phyloP scores from a whole-genome alignment of 1,140 invertebrate genomes.

The Aricia agestis region DNA sequence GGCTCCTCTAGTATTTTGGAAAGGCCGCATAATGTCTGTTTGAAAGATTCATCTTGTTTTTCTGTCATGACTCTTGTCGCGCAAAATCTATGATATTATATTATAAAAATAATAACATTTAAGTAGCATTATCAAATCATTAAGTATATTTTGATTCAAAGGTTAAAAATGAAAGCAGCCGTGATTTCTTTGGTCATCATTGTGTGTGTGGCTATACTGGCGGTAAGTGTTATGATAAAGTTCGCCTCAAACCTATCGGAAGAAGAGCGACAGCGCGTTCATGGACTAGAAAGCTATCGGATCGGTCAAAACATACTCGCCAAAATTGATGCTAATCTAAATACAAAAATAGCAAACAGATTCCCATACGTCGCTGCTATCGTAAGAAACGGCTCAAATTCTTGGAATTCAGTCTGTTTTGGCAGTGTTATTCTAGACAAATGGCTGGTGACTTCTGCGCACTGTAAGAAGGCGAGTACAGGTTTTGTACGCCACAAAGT shows the following conservation, averaged over 20 bases:
- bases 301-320: neutral
- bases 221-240: conserved; percentile 63
- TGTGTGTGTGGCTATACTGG: conserved; percentile 54
- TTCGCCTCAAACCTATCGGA: conserved; percentile 61
- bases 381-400: conserved; percentile 39
- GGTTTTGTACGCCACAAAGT: conserved; percentile 37
- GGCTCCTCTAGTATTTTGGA: no score
- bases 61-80: no score
- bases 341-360: conserved; percentile 40
- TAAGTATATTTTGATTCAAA: no score
- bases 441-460: conserved; percentile 58
- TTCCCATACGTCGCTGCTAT: conserved; percentile 50
- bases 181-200: conserved; percentile 50
- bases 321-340: conserved; percentile 29
- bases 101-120: no score
- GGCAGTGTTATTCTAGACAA: conserved; percentile 49
- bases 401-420: conserved; percentile 56
- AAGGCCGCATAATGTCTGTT: no score
- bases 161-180: conserved; percentile 49
- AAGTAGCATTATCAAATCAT: no score
- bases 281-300: neutral
- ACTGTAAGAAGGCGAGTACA: conserved; percentile 44
- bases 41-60: no score
- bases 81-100: no score
- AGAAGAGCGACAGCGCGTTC: conserved; percentile 44